Evolutionary conservation across 2,888 invertebrate genomes (phyloP).

Genomic region (Drosophila tanythrix): DNA sequence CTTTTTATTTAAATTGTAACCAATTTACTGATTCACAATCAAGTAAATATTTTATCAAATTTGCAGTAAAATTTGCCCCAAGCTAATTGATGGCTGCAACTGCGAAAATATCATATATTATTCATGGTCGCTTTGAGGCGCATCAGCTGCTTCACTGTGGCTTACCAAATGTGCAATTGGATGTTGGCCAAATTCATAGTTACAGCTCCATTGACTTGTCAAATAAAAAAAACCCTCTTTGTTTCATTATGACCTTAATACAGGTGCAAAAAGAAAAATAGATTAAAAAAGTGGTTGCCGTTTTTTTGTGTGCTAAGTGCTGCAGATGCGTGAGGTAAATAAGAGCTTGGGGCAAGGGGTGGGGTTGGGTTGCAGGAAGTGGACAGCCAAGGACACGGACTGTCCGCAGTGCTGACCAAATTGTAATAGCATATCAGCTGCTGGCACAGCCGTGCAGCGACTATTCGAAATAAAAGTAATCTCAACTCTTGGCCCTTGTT

Average conservation of each 20-base stretch:
- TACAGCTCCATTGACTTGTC: not conserved
- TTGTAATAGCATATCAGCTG: slow-evolving; percentile 74
- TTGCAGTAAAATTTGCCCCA: not conserved
- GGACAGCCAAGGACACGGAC: slow-evolving; percentile 52
- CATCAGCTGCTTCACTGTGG: slow-evolving; percentile 13
- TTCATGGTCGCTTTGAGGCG: slow-evolving; percentile 1
- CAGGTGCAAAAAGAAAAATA: slow-evolving; percentile 14
- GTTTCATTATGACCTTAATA: slow-evolving; percentile 31
- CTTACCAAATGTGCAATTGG: slow-evolving; percentile 46
- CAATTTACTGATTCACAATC: not conserved
- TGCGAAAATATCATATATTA: not conserved
- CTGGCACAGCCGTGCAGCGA: slow-evolving; percentile 53
- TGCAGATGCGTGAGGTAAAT: slow-evolving; percentile 50
- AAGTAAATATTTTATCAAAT: not conserved
- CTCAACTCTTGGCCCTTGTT: slow-evolving; percentile 17
- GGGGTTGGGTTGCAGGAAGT: not conserved
- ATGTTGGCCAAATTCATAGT: slow-evolving; percentile 41
- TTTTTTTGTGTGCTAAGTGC: slow-evolving; percentile 62
- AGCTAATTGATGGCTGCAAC: not conserved
- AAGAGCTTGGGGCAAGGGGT: not conserved
- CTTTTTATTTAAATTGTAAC: not conserved
- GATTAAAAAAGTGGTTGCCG: not conserved
- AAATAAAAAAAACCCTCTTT: slow-evolving; percentile 7
- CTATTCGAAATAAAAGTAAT: slow-evolving; percentile 44
- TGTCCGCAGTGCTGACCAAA: slow-evolving; percentile 73